These are phyloP conservation scores for Hydropsyche tenuis DNA, from an alignment of 1,140 invertebrate species.

Conservation along the genomic window DNA sequence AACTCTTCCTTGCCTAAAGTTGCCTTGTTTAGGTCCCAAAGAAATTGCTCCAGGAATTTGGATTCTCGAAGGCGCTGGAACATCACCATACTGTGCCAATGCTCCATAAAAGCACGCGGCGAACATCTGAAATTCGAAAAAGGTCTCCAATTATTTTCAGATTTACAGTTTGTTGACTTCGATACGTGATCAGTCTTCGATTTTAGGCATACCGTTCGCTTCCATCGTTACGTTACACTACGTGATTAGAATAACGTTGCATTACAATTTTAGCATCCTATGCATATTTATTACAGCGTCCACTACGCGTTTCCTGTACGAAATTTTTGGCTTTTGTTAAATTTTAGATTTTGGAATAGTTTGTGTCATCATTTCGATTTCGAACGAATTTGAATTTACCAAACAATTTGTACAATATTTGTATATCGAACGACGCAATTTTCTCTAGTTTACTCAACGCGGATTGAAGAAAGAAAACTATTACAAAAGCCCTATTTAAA, in stretches of 20 bases:
- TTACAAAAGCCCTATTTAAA: neutral
- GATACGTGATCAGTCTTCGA: conserved; percentile 14
- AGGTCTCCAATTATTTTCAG: neutral
- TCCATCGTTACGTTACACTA: neutral
- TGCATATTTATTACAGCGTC: no score
- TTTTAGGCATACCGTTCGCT: conserved; percentile 20
- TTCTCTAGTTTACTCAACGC: neutral
- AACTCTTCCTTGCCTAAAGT: conserved; percentile 59
- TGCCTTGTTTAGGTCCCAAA: conserved; percentile 54
- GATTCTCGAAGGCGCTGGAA: conserved; percentile 62
- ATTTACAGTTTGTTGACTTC: conserved; percentile 28
- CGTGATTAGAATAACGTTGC: conserved; percentile 22
- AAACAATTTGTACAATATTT: no score
- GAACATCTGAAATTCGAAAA: conserved; percentile 57
- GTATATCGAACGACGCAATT: neutral
- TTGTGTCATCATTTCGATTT: neutral
- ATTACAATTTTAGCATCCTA: no score
- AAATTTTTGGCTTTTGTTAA: neutral
- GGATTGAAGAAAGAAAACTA: no score
- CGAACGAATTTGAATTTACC: neutral
- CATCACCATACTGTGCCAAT: conserved; percentile 60
- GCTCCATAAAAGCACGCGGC: conserved; percentile 58
- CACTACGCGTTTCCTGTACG: no score
- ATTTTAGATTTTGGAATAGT: neutral
- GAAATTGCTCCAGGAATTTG: conserved; percentile 69